phyloP scores from a whole-genome alignment of 2,888 invertebrate genomes.

The Ectropis crepuscularia region DNA sequence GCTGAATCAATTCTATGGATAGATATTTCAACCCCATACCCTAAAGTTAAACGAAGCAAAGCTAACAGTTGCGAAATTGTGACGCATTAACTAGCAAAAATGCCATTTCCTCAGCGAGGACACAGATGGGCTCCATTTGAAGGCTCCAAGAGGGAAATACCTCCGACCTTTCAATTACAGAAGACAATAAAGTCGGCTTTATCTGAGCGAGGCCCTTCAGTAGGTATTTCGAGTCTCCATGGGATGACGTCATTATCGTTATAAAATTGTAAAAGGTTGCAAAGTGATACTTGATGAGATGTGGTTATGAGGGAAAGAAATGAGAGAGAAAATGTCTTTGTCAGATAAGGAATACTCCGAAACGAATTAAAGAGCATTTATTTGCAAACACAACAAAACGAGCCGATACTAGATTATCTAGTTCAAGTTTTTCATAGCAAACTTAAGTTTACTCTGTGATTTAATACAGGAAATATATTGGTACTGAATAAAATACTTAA shows the following conservation, averaged over 20 bases:
- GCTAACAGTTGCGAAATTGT: slow-evolving; percentile 56
- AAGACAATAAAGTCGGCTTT: slow-evolving; percentile 77
- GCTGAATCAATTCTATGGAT: background rate
- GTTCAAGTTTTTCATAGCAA: too few species aligned
- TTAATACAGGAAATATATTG: too few species aligned
- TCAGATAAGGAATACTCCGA: background rate
- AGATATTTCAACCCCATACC: slow-evolving; percentile 7
- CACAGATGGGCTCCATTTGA: slow-evolving; percentile 72
- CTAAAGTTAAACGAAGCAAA: slow-evolving; percentile 39
- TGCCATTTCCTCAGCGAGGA: slow-evolving; percentile 61
- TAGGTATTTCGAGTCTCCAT: slow-evolving; percentile 34
- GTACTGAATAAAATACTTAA: too few species aligned
- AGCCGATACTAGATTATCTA: too few species aligned
- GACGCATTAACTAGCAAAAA: slow-evolving; percentile 58
- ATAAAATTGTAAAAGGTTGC: slow-evolving; percentile 31
- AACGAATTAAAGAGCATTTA: background rate
- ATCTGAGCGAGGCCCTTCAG: slow-evolving; percentile 59
- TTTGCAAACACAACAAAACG: background rate
- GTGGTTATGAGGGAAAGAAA: slow-evolving; percentile 9
- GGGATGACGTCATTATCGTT: slow-evolving; percentile 35
- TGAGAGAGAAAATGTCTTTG: background rate
- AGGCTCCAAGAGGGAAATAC: slow-evolving; percentile 64
- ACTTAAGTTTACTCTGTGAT: too few species aligned
- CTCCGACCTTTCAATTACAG: slow-evolving; percentile 79
- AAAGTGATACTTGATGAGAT: slow-evolving; percentile 22